A percentile compares a stretch with the other conserved stretches of the same genome.
Evolutionary conservation across 2,113 vertebrate genomes (phyloP).

Genomic region (Hystrix brachyura): DNA sequence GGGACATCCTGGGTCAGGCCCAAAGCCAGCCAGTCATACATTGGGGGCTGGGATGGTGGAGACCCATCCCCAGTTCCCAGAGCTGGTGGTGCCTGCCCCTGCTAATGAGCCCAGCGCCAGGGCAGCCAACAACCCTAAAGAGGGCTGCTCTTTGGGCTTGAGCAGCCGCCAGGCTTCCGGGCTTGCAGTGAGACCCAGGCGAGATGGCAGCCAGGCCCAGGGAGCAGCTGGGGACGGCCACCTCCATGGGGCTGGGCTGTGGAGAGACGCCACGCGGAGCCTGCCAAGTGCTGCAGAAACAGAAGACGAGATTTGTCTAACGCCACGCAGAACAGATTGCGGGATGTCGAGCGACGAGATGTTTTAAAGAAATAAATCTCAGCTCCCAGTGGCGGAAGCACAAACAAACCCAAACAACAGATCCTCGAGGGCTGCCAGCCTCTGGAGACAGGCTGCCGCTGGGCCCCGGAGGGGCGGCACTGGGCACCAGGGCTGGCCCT

Average conservation of each 20-base stretch:
- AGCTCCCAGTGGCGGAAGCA: constrained; percentile 61
- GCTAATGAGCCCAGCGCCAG: neutral
- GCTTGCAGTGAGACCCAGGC: neutral
- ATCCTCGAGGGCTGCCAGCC: constrained; percentile 35
- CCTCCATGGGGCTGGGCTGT: neutral
- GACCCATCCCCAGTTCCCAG: neutral
- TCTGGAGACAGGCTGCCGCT: neutral
- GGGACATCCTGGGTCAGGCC: neutral
- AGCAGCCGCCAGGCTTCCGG: neutral
- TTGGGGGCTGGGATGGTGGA: neutral
- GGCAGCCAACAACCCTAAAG: neutral
- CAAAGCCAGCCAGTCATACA: neutral
- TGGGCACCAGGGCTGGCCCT: fast-evolving
- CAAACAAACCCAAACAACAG: constrained; percentile 79
- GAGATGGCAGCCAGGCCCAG: fast-evolving
- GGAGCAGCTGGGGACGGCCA: neutral
- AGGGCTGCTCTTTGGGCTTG: neutral
- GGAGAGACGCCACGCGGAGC: neutral
- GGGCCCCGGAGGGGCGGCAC: neutral
- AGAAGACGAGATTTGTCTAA: neutral
- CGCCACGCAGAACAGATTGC: constrained; percentile 59
- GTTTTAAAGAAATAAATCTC: constrained; percentile 69
- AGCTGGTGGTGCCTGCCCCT: neutral
- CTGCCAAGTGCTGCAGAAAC: constrained; percentile 56
- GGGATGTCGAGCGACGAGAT: constrained; percentile 35